Base-by-base conservation (phyloP, 2,113 vertebrate genomes). In the Megalops atlanticus region DNA sequence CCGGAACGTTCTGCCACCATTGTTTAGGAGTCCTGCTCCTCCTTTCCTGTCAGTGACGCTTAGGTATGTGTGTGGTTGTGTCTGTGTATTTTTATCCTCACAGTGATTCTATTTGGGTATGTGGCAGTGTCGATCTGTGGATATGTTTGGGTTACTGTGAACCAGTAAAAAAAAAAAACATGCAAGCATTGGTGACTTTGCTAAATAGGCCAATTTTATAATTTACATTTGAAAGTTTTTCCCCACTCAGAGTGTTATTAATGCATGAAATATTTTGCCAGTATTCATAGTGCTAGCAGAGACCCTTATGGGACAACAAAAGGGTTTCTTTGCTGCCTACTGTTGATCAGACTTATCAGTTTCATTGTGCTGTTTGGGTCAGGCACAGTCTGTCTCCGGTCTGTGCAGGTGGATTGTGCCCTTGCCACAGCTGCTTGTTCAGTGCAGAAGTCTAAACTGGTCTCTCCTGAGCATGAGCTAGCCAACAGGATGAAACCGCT, bases 401-500 rank as follows among this genome's bases (percentile, higher is more conserved):
- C 43, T 49, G 41, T 52, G 15, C 36, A 40, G 36, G 5, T 49
- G 27, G 39, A 27, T 58, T 58, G 39, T 8, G 58, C 71, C 39
- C 33, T 49, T 6, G 35, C 40, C 64, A 78, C 27, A 78, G 16
- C n/a, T 12, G 12, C 70, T 39, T 24, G 10, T 33, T n/a, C 58
- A 76, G 58, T 31, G 35, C 31, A 12, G 68, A 72, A 24, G 80
- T 31, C 75, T 49, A 15, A 43, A 54, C 41, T 47, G 2, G n/a
- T 33, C 31, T 43, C 80, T 64, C 10, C 39, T n/a, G 6, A 21
- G 27, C 38, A 43, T 11, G 18, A 70, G 16, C 10, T 31, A 70
- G 80, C 38, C 39, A 49, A 69, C 74, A 27, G n/a, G 41, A 69
- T 79, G 58, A 79, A 24, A 70, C 58, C 64, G 35, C 33, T 40